Percentiles rank a stretch among this genome's conserved stretches.
These are phyloP conservation scores for Leptodactylus fallax DNA, from an alignment of 2,797 vertebrate genomes.

Conservation along the genomic window DNA sequence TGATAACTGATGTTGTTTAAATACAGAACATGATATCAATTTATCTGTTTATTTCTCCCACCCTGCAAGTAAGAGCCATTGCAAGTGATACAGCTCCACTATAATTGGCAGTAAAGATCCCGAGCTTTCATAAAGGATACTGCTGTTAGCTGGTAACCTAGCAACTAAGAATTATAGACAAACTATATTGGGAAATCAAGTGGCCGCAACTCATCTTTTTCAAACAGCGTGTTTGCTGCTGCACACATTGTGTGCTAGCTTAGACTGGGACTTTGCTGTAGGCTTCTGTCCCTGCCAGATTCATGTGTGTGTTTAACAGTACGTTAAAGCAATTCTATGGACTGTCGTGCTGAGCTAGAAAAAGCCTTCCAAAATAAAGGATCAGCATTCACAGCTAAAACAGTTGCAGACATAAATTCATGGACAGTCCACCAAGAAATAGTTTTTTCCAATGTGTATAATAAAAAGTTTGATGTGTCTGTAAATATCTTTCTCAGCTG, in stretches of 20 bases:
- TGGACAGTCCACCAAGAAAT: not conserved
- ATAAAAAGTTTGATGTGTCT: not conserved
- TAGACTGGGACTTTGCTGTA: not conserved
- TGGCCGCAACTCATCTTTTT: conserved; percentile 51
- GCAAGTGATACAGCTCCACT: not conserved
- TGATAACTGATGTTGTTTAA: conserved; percentile 3
- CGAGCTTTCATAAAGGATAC: conserved; percentile 37
- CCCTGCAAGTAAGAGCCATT: not conserved
- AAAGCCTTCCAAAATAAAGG: conserved; percentile 20
- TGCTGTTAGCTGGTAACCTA: conserved; percentile 44
- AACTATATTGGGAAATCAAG: conserved; percentile 58
- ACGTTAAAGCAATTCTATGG: conserved; percentile 18
- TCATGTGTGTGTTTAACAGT: conserved; percentile 33
- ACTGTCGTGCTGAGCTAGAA: not conserved
- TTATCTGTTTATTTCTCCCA: conserved; percentile 18
- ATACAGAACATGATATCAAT: conserved; percentile 2
- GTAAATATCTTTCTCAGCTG: too few species aligned
- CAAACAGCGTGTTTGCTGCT: conserved; percentile 40
- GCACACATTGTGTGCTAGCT: conserved; percentile 1
- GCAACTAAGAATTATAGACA: conserved; percentile 48
- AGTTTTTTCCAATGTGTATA: not conserved
- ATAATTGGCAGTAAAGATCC: conserved; percentile 44
- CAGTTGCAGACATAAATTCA: not conserved
- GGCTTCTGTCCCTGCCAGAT: conserved; percentile 20
- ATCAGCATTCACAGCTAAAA: not conserved